Evolutionary conservation across 2,888 invertebrate species (phyloP).

Genomic region (Spialia ferax): DNA sequence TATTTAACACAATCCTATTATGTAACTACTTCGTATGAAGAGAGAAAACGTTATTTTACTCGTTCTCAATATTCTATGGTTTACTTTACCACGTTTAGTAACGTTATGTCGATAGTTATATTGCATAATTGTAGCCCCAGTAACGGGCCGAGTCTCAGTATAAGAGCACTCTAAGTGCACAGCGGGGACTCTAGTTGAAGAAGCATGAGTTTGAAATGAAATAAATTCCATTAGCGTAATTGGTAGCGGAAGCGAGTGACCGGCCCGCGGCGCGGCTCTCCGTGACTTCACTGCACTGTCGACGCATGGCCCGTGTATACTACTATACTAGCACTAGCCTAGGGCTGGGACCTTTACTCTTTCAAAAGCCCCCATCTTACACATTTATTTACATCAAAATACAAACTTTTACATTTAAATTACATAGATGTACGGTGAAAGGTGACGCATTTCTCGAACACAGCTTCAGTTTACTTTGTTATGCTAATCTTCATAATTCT

Average conservation of each 20-base stretch:
- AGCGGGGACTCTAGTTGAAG: constrained; percentile 45
- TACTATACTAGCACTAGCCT: constrained; percentile 26
- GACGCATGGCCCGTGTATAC: constrained; percentile 3
- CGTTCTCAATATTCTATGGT: too few species aligned
- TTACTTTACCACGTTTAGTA: too few species aligned
- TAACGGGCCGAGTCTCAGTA: constrained; percentile 55
- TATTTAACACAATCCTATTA: too few species aligned
- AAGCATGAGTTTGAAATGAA: constrained; percentile 67
- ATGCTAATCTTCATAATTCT: constrained; percentile 86
- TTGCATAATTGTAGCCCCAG: constrained; percentile 25
- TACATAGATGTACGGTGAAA: constrained; percentile 61
- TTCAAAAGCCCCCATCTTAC: not conserved
- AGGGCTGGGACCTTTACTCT: constrained; percentile 1
- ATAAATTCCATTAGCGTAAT: constrained; percentile 82
- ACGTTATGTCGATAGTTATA: constrained; percentile 1
- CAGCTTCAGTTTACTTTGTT: constrained; percentile 83
- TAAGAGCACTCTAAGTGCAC: constrained; percentile 38
- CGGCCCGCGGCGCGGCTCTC: constrained; percentile 50
- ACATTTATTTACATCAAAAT: constrained; percentile 13
- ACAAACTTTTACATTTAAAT: constrained; percentile 44
- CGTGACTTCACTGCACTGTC: constrained; percentile 36
- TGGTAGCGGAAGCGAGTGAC: constrained; percentile 67
- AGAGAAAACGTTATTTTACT: not conserved
- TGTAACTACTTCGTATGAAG: too few species aligned
- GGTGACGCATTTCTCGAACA: constrained; percentile 75